Evolutionary conservation across 2,888 invertebrate species (phyloP), one percentile per base, ranked within the genome.

Genomic region (Eupeodes luniger): DNA sequence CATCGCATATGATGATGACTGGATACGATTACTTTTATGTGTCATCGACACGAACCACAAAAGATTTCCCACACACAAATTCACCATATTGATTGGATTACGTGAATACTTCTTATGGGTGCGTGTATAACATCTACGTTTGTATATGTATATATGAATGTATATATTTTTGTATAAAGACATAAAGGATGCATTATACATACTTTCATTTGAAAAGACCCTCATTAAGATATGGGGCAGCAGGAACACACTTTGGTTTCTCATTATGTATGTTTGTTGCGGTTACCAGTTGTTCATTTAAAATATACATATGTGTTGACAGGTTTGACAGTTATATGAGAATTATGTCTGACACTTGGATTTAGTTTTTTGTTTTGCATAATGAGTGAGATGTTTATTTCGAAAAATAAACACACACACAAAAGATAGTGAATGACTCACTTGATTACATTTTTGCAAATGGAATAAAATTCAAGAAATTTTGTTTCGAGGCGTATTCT

Each of bases 291-390:
- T 53, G 67, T 62, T 78, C 40, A 59, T 75, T 44, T 75, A 16
- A 55, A 47, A 72, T 67, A 27, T n/a, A n/a, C n/a, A n/a, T 62
- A 51, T 76, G 86, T 83, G 83, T 72, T 84, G 87, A 87, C 87
- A 81, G 76, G 80, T 81, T 77, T 84, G 84, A 84, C 83, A 87
- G 83, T 80, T 87, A 84, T 80, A 62, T 80, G 83, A 67, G 49
- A 66, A 76, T 87, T 80, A 51, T 87, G 53, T 66, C 83, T 19
- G 86, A 75, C 69, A 76, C 69, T 82, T 75, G 72, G 55, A 82
- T 16, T 62, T 77, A 70, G 70, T 57, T 62, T 80, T 78, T 79
- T 57, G 44, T 72, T 64, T 27, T 27, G 27, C 27, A 27, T 70
- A 72, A 76, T 86, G 80, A 83, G 76, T 79, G 75, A 61, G 55